Conservation (phyloP, 2,113 vertebrate species). For the Propithecus coquereli region DNA sequence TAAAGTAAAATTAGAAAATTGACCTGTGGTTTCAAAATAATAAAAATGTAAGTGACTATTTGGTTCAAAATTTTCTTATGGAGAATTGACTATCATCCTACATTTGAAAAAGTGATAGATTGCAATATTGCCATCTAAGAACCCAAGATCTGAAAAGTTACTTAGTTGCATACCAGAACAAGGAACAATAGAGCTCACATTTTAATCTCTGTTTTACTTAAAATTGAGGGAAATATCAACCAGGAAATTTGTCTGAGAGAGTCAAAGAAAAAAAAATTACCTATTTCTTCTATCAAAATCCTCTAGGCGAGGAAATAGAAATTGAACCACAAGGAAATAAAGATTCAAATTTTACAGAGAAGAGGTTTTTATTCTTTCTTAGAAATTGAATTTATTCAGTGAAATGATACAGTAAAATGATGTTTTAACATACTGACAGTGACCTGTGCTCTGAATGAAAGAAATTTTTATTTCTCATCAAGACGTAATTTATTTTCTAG, state of each 20-base stretch:
- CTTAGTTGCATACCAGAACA: not conserved
- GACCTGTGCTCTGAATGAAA: not conserved
- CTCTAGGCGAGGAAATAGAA: not conserved
- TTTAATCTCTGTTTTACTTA: not conserved
- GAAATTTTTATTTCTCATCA: constrained; percentile 39
- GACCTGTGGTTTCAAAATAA: not conserved
- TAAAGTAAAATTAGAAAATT: not conserved
- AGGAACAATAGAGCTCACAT: not conserved
- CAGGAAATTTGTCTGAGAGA: not conserved
- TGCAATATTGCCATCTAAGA: not conserved
- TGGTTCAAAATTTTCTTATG: not conserved
- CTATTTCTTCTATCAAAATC: not conserved
- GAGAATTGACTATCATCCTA: not conserved
- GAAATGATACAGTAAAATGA: not conserved
- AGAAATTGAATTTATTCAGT: not conserved
- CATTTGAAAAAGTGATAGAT: not conserved
- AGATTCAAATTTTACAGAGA: not conserved
- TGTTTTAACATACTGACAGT: not conserved
- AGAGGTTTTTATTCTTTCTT: fast-evolving
- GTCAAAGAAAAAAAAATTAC: not conserved
- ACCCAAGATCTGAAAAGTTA: not conserved
- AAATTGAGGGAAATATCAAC: not conserved
- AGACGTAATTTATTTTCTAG: constrained; percentile 33
- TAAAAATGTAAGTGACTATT: not conserved
- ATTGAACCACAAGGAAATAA: not conserved